Base-by-base conservation (phyloP, 1,140 invertebrate genomes). In the Eubasilissa regina region DNA sequence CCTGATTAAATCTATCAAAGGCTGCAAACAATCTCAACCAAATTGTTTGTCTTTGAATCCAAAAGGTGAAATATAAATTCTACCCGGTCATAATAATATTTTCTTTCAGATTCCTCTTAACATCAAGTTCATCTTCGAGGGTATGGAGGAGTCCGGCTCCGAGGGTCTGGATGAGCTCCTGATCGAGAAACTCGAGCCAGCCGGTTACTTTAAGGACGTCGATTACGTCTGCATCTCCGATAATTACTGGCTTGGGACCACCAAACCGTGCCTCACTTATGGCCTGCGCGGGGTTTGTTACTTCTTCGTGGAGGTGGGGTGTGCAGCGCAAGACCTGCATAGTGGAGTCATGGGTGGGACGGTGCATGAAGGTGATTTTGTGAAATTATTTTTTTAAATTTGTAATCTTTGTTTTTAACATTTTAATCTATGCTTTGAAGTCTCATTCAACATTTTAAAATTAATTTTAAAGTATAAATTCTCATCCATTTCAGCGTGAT, bases 211-310 rank as follows among this genome's bases (percentile, higher is more conserved):
- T 13, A 90, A 93, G 75, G 91, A 93, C 86, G 93, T 98, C 0
- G 98, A 99, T 87, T 99, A 93, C 89, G 96, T 99, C 44, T 99
- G 97, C 86, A 99, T 99, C 84, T 99, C 97, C 55, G 98, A 99
- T 86, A 99, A 99, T 89, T 99, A 99, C 85, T 99, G 98, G 98
- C 87, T 99, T 17, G 98, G 98, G 8, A 99, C 95, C 48, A 95
- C 93, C 11, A 98, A 98, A 86, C 98, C 98, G 0, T 99, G 98
- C 86, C 92, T 99, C 53, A 99, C 98, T 1, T 99, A 99, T 90
- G 98, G 98, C 6, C 91, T 99, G 0, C 91, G 97, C 84, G 98
- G 98, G 13, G 92, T 99, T 55, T 97, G 94, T 85, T 99, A 98
- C 85, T 99, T 98, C 85, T 93, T 92, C 84, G 84, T 99, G 44